Conservation (phyloP, 2,888 invertebrate genomes). For the Ypsolopha sequella region DNA sequence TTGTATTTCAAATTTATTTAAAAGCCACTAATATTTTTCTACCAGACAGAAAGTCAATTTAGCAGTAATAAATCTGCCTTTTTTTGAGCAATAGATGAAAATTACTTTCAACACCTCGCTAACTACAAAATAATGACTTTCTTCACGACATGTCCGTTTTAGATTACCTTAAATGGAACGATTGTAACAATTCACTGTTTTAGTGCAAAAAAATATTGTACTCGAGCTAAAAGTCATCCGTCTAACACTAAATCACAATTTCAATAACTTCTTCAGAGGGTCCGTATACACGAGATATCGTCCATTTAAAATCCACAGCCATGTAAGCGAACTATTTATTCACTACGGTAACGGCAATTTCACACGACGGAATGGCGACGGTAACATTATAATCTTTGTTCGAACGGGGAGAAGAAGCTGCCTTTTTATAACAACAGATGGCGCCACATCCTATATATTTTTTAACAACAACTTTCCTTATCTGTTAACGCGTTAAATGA, state of each 20-base stretch:
- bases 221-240: slow-evolving; percentile 1
- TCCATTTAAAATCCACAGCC: slow-evolving; percentile 10
- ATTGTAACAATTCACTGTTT: not conserved
- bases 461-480: too few relatives aligned
- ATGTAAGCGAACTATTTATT: not conserved
- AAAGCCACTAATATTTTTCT: too few relatives aligned
- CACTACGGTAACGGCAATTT: not conserved
- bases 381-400: not conserved
- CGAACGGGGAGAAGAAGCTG: too few relatives aligned
- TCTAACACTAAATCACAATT: slow-evolving; percentile 19
- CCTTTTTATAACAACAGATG: too few relatives aligned
- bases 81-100: too few relatives aligned
- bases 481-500: too few relatives aligned
- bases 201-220: not conserved
- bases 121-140: not conserved
- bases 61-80: too few relatives aligned
- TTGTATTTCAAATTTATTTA: too few relatives aligned
- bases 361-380: not conserved
- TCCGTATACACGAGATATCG: slow-evolving; percentile 2
- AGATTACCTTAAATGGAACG: not conserved
- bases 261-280: slow-evolving; percentile 10
- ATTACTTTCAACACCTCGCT: too few relatives aligned
- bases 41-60: too few relatives aligned
- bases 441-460: too few relatives aligned
- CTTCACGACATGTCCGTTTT: not conserved